These are phyloP conservation scores for Calyptommatus sinebrachiatus DNA, from an alignment of 2,113 vertebrate genomes.

Conservation along the genomic window DNA sequence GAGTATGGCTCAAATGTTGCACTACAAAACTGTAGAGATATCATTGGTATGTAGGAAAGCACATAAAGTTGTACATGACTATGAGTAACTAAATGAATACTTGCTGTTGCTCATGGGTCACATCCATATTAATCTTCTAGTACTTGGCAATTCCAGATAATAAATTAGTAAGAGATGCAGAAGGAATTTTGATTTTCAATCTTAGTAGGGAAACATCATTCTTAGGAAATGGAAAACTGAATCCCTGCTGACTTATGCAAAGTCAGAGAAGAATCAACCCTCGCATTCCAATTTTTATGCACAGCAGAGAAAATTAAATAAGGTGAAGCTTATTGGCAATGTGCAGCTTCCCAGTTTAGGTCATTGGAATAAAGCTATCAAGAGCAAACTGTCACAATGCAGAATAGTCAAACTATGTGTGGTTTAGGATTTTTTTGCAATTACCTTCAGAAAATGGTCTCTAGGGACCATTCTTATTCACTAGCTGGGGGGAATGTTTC, in stretches of 20 bases:
- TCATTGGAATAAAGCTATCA: neutral
- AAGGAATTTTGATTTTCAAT: conserved; percentile 40
- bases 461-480: too few species aligned
- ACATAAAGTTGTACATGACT: conserved; percentile 33
- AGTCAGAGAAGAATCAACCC: conserved; percentile 39
- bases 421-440: too few species aligned
- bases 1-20: neutral
- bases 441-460: too few species aligned
- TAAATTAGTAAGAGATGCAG: conserved; percentile 50
- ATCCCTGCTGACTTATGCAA: conserved; percentile 44
- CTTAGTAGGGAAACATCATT: conserved; percentile 30
- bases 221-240: conserved; percentile 47
- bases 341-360: conserved; percentile 3
- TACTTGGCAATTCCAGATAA: conserved; percentile 44
- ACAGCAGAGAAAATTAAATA: conserved; percentile 33
- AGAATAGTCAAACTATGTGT: too few species aligned
- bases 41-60: neutral
- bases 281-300: conserved; percentile 30
- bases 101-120: conserved; percentile 25
- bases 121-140: conserved; percentile 17
- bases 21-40: conserved; percentile 15
- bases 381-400: too few species aligned
- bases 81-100: conserved; percentile 32
- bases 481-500: too few species aligned
- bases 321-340: conserved; percentile 40